Evolutionary conservation across 2,797 vertebrate species (phyloP).

Genomic region (Mormyrus hasselquistii): DNA sequence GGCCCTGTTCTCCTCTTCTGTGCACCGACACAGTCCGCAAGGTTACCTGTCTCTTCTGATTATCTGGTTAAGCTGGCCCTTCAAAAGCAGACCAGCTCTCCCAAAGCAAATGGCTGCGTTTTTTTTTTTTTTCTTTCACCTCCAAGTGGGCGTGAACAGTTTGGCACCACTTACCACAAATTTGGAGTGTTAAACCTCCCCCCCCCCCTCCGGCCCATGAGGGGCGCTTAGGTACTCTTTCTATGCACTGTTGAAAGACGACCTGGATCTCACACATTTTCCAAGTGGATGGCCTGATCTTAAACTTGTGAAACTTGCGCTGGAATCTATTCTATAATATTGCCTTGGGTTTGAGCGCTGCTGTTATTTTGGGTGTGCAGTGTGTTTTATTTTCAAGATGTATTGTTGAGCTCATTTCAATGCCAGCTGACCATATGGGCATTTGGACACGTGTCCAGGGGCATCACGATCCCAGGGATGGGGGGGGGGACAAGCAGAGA

Average conservation of each 20-base stretch:
- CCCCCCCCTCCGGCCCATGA: neutral
- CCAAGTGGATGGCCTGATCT: neutral
- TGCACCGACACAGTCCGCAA: neutral
- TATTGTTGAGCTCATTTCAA: neutral
- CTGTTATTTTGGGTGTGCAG: neutral
- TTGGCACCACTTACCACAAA: neutral
- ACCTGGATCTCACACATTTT: neutral
- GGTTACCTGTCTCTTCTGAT: neutral
- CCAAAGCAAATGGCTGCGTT: neutral
- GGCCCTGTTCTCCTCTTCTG: neutral
- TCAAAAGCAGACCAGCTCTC: neutral
- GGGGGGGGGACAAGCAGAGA: neutral
- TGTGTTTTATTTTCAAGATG: neutral
- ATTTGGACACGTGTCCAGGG: neutral
- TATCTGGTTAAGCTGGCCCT: neutral
- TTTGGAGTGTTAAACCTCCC: neutral
- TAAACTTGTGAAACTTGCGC: neutral
- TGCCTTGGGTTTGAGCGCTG: neutral
- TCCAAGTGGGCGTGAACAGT: neutral
- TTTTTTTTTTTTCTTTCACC: neutral
- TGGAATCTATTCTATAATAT: neutral
- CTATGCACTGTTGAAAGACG: neutral
- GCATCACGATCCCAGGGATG: neutral
- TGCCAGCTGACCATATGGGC: neutral
- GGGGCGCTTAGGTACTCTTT: neutral